Percentiles rank a stretch among this genome's conserved stretches.
Evolutionary conservation across 2,797 vertebrate genomes (phyloP).

Genomic region (Calcarius lapponicus): DNA sequence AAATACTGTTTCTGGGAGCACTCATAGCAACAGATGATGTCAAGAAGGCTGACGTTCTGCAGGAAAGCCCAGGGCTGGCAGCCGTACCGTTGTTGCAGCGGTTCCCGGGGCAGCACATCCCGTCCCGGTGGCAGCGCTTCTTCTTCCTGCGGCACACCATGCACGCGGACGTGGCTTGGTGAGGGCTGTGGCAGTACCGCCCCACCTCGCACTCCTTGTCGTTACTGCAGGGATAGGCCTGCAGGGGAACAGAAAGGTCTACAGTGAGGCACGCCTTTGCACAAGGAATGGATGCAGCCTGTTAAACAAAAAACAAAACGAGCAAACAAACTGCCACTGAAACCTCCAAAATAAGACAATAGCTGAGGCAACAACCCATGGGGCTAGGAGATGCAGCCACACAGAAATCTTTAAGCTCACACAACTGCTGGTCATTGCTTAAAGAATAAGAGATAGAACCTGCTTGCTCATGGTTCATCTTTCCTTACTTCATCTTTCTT

Average conservation of each 20-base stretch:
- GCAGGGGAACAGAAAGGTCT: background rate
- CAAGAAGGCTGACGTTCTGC: background rate
- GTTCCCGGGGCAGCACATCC: conserved; percentile 95
- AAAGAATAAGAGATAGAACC: background rate
- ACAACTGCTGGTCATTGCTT: background rate
- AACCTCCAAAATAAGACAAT: background rate
- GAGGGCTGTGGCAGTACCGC: conserved; percentile 94
- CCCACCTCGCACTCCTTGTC: conserved; percentile 93
- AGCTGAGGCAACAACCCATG: fast-evolving
- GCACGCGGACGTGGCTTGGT: conserved; percentile 88
- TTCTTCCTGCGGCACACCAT: conserved; percentile 91
- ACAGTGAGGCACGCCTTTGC: background rate
- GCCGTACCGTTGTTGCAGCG: conserved; percentile 91
- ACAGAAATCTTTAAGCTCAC: background rate
- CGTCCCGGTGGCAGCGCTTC: conserved; percentile 93
- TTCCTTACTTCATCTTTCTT: background rate
- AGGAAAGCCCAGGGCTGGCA: background rate
- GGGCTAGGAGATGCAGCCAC: background rate
- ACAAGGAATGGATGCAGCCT: background rate
- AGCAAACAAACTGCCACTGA: fast-evolving
- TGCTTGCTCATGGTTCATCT: background rate
- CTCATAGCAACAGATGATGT: background rate
- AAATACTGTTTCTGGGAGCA: background rate
- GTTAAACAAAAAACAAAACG: background rate
- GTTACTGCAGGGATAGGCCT: conserved; percentile 91